These are phyloP conservation scores for Drosophila atripex DNA, from an alignment of 2,888 invertebrate species.

Conservation along the genomic window DNA sequence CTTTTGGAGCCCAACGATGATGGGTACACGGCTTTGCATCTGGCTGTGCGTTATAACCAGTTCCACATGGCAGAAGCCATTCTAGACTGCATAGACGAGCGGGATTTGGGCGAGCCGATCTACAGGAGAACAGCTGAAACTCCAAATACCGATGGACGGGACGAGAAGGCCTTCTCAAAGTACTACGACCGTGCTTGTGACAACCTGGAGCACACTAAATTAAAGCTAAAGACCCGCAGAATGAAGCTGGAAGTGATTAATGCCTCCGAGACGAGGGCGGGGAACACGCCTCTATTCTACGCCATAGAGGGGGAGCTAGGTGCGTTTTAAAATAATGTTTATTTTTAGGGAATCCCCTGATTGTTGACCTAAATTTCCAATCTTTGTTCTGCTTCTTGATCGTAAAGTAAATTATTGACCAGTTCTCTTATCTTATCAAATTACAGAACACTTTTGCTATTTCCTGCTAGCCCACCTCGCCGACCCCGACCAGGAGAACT, in stretches of 20 bases:
- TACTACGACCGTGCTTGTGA: slow-evolving; percentile 68
- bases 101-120: slow-evolving; percentile 46
- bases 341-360: not conserved
- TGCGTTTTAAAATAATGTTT: slow-evolving; percentile 21
- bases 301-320: slow-evolving; percentile 77
- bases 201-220: slow-evolving; percentile 39
- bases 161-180: slow-evolving; percentile 54
- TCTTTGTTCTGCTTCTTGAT: not conserved
- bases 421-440: not conserved
- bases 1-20: slow-evolving; percentile 76
- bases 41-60: slow-evolving; percentile 77
- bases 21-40: slow-evolving; percentile 80
- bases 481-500: slow-evolving; percentile 79
- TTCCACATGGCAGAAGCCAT: slow-evolving; percentile 76
- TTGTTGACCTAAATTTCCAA: not conserved
- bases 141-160: not conserved
- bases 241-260: slow-evolving; percentile 73
- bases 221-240: slow-evolving; percentile 26
- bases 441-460: slow-evolving; percentile 79
- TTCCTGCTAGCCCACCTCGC: slow-evolving; percentile 79
- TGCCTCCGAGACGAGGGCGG: slow-evolving; percentile 74
- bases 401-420: not conserved
- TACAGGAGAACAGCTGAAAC: slow-evolving; percentile 49
- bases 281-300: slow-evolving; percentile 77
- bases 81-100: slow-evolving; percentile 72